Base-by-base conservation (phyloP, 2,113 vertebrate species). In the Triplophysa dalaica region DNA sequence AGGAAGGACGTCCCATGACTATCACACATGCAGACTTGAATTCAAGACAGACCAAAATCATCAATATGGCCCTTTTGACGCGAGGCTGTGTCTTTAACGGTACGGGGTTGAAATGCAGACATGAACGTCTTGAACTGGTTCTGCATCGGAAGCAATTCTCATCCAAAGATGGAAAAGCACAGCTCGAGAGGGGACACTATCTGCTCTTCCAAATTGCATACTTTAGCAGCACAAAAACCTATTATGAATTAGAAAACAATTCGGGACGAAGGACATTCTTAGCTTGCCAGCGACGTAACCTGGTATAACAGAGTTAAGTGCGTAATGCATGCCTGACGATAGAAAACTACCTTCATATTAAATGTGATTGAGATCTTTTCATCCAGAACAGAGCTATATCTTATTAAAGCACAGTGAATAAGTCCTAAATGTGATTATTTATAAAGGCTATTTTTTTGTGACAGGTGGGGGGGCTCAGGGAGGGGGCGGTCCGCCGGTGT, bases 161-260 rank as follows among this genome's bases (percentile, higher is more conserved):
- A 80, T 64, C 74, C 74, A 29, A 67, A 69, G 72, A 78, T n/a
- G 50, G 62, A 76, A 78, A 70, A 68, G 63, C 63, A 48, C 69
- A 77, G 26, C 82, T 76, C 17, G 64, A 64, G 62, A 74, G 61
- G 43, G 16, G 67, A 77, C 80, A 69, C 52, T 81, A 79, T 84
- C 83, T 26, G 83, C 77, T 85, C 83, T 85, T 85, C 83, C 83
- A 85, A 82, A 79, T 77, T 62, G 66, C 77, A 85, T 70, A 75
- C 75, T 64, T 81, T 70, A 76, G 70, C 80, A 82, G 80, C 80
- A 84, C 79, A 84, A 84, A 69, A 65, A 70, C 72, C 78, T 72
- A 63, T 69, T 78, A 74, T 56, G 41, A 70, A 75, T 62, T 17
- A 45, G 52, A 68, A 63, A 77, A 78, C 73, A 80, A 74, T 79